Evolutionary conservation across 2,888 invertebrate species (phyloP).

Genomic region (Automeris io): DNA sequence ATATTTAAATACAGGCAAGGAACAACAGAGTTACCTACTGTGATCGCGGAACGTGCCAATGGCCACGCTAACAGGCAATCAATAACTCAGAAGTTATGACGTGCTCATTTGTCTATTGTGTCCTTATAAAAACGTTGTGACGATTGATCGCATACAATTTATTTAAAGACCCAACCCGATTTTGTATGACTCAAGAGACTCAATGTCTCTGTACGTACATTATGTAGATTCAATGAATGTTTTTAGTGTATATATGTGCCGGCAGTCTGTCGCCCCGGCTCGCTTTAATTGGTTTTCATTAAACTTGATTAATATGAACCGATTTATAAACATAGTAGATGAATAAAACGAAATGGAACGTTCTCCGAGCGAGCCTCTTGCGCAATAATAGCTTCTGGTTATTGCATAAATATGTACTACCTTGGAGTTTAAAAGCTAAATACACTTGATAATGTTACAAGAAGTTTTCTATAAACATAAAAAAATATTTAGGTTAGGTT

Average conservation of each 20-base stretch:
- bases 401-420: background rate
- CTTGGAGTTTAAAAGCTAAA: slow-evolving; percentile 7
- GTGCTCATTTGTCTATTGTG: slow-evolving; percentile 24
- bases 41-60: slow-evolving; percentile 22
- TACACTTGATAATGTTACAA: too few relatives aligned
- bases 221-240: slow-evolving; percentile 17
- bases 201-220: slow-evolving; percentile 25
- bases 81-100: slow-evolving; percentile 17
- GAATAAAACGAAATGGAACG: slow-evolving; percentile 16
- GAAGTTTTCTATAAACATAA: too few relatives aligned
- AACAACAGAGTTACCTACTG: slow-evolving; percentile 3
- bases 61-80: slow-evolving; percentile 19
- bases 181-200: slow-evolving; percentile 26
- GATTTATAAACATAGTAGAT: slow-evolving; percentile 28
- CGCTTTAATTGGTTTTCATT: slow-evolving; percentile 46
- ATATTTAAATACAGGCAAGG: slow-evolving; percentile 5
- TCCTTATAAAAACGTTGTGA: slow-evolving; percentile 24
- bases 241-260: slow-evolving; percentile 19
- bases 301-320: slow-evolving; percentile 33
- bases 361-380: slow-evolving; percentile 21
- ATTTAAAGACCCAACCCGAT: slow-evolving; percentile 19
- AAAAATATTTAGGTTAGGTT: too few relatives aligned
- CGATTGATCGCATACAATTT: slow-evolving; percentile 23
- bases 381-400: slow-evolving; percentile 20
- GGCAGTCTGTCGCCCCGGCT: slow-evolving; percentile 21